These are phyloP conservation scores for Cepaea hortensis DNA, from an alignment of 2,888 invertebrate genomes.

Conservation along the genomic window DNA sequence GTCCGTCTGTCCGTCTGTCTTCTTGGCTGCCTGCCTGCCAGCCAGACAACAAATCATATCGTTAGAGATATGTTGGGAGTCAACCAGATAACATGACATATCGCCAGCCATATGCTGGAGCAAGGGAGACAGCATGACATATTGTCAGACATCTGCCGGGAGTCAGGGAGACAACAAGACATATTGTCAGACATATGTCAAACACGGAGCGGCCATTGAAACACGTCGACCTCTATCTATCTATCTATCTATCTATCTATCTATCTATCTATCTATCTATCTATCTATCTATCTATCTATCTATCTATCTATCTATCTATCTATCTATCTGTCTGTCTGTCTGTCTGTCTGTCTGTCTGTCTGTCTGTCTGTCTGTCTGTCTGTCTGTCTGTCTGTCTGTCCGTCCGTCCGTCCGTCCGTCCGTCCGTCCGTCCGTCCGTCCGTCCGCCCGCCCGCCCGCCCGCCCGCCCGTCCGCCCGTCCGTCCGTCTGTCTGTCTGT, in stretches of 20 bases:
- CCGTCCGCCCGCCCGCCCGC: not conserved
- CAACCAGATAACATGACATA: too few species aligned
- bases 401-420: constrained; percentile 28
- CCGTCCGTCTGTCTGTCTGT: not conserved
- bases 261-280: constrained; percentile 7
- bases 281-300: not conserved
- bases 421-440: constrained; percentile 17
- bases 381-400: constrained; percentile 34
- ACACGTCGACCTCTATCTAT: not conserved
- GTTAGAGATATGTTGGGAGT: too few species aligned
- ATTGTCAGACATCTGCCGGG: too few species aligned
- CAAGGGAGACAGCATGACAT: too few species aligned
- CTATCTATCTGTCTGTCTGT: constrained; percentile 1
- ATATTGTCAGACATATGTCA: too few species aligned
- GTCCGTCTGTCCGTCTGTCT: not conserved
- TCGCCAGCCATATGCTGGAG: too few species aligned
- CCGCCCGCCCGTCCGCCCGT: not conserved
- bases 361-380: constrained; percentile 22
- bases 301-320: constrained; percentile 7
- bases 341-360: constrained; percentile 21
- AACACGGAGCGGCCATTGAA: too few species aligned
- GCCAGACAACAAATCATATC: not conserved
- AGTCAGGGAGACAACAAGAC: too few species aligned
- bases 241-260: constrained; percentile 12
- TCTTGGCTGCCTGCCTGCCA: not conserved